These are phyloP conservation scores for Ormia ochracea DNA, from an alignment of 2,888 invertebrate genomes.

Conservation along the genomic window DNA sequence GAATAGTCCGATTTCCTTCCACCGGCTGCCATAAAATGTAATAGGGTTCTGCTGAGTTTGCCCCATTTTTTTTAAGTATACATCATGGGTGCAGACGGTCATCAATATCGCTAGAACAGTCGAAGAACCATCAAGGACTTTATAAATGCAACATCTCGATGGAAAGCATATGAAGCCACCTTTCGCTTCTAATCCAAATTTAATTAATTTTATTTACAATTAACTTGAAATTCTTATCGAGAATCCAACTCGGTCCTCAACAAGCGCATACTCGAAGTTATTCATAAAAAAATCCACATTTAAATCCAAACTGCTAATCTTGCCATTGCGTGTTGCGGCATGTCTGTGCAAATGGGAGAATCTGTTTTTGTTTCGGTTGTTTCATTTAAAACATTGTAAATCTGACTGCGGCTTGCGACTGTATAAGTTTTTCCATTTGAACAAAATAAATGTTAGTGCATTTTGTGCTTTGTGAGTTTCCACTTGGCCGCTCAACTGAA, in stretches of 20 bases:
- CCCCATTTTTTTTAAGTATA: too few relatives aligned
- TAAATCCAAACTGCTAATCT: conserved; percentile 56
- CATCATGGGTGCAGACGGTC: too few relatives aligned
- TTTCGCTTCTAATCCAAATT: too few relatives aligned
- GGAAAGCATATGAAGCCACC: too few relatives aligned
- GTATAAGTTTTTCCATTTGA: conserved; percentile 15
- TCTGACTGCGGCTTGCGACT: conserved; percentile 25
- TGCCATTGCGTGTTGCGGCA: conserved; percentile 66
- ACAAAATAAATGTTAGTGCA: conserved; percentile 64
- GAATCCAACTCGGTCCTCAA: background rate
- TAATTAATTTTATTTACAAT: background rate
- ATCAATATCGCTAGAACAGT: too few relatives aligned
- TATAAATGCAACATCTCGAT: too few relatives aligned
- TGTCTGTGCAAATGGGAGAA: conserved; percentile 40
- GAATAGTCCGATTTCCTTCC: too few relatives aligned
- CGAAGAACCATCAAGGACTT: too few relatives aligned
- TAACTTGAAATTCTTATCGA: conserved; percentile 15
- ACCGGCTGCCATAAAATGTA: too few relatives aligned
- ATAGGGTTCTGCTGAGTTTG: too few relatives aligned
- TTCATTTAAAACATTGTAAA: conserved; percentile 20
- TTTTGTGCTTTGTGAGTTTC: conserved; percentile 74
- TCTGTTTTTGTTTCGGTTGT: conserved; percentile 30
- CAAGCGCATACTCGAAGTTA: background rate
- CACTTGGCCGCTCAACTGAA: conserved; percentile 78
- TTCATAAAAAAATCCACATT: background rate